Conservation (phyloP, 2,113 vertebrate species). For the Zingel zingel region DNA sequence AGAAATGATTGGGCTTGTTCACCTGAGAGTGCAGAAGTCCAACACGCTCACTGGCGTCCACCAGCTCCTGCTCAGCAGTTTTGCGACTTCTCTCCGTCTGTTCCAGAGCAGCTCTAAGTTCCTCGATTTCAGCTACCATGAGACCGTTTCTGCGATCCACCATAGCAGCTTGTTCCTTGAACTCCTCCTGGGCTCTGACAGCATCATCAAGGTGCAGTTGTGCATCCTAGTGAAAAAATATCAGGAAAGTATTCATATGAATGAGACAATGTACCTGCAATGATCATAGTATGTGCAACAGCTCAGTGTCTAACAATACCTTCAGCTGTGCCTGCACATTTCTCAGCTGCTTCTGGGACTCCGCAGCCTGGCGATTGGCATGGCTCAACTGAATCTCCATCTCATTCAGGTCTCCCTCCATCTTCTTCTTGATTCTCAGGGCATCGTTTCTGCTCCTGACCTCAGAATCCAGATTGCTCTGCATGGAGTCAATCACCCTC, state of each 20-base stretch:
- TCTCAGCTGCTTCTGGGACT: constrained; percentile 88
- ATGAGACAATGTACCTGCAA: neutral
- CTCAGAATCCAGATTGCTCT: constrained; percentile 82
- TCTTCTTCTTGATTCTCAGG: constrained; percentile 86
- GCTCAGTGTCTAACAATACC: constrained; percentile 60
- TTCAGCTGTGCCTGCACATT: constrained; percentile 83
- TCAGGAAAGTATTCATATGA: neutral
- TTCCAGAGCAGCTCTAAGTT: constrained; percentile 85
- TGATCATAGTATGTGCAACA: neutral
- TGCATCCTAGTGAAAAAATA: constrained; percentile 82
- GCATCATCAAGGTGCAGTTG: constrained; percentile 91
- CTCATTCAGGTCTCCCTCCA: constrained; percentile 86
- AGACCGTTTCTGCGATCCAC: constrained; percentile 88
- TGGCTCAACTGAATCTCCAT: constrained; percentile 87
- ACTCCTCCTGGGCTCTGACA: constrained; percentile 85
- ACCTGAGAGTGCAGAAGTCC: constrained; percentile 92
- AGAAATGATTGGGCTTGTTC: neutral
- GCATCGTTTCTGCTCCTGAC: constrained; percentile 85
- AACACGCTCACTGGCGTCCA: constrained; percentile 75
- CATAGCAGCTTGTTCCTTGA: constrained; percentile 88
- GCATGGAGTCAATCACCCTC: constrained; percentile 81
- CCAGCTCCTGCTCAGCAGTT: constrained; percentile 89
- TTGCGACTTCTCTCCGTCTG: constrained; percentile 88
- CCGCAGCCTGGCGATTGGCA: constrained; percentile 83
- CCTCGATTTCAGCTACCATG: constrained; percentile 86